A percentile compares a stretch with the other conserved stretches of the same genome.
phyloP scores from a whole-genome alignment of 1,140 invertebrate genomes.

The Micrasema longulum region DNA sequence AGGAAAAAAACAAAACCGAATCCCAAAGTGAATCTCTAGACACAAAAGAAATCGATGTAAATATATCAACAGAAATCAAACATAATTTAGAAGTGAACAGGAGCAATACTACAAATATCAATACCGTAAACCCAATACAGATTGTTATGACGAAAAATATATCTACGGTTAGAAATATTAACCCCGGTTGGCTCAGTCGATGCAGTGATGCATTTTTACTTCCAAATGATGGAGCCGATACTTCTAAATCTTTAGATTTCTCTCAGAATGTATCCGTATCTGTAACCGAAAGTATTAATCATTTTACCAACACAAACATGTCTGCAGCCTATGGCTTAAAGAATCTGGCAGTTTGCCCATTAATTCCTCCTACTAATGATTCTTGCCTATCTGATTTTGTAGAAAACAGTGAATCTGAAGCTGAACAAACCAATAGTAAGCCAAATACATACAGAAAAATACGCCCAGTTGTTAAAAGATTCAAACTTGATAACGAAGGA shows the following conservation, averaged over 20 bases:
- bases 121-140: slow-evolving; percentile 43
- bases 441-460: slow-evolving; percentile 57
- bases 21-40: not conserved
- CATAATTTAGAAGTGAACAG: slow-evolving; percentile 53
- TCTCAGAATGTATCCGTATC: not conserved
- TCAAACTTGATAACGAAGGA: slow-evolving; percentile 56
- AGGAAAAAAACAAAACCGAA: no score
- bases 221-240: not conserved
- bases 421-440: slow-evolving; percentile 63
- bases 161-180: slow-evolving; percentile 61
- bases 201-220: slow-evolving; percentile 50
- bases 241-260: not conserved
- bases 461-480: slow-evolving; percentile 63
- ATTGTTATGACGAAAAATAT: slow-evolving; percentile 23
- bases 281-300: not conserved
- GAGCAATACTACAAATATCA: slow-evolving; percentile 15
- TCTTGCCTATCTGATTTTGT: slow-evolving; percentile 69
- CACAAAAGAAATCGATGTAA: not conserved
- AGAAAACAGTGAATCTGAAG: slow-evolving; percentile 76
- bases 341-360: slow-evolving; percentile 58
- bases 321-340: slow-evolving; percentile 58
- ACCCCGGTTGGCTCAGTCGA: slow-evolving; percentile 70
- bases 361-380: slow-evolving; percentile 57
- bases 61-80: slow-evolving; percentile 6
- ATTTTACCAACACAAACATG: no score